These are phyloP conservation scores for Stratiomys singularior DNA, from an alignment of 2,888 invertebrate species.

Conservation along the genomic window DNA sequence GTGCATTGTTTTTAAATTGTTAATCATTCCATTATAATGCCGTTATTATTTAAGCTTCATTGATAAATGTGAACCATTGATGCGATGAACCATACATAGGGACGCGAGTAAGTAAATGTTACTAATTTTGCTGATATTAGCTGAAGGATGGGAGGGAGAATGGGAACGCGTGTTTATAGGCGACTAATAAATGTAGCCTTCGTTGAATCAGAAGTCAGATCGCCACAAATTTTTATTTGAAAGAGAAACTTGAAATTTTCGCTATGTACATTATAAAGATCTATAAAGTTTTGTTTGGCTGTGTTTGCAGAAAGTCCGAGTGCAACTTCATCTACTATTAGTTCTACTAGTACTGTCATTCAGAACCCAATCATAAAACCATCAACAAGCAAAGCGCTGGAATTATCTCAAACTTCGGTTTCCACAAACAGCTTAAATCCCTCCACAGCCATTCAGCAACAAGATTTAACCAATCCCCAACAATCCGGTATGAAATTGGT, in stretches of 20 bases:
- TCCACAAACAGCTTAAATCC: conserved; percentile 37
- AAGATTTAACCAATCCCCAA: conserved; percentile 49
- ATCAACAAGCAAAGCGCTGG: conserved; percentile 49
- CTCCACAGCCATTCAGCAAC: conserved; percentile 50
- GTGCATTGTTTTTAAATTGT: too few relatives aligned
- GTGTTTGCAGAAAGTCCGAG: conserved; percentile 53
- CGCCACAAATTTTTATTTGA: not conserved
- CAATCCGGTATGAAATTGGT: conserved; percentile 51
- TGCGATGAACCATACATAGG: too few relatives aligned
- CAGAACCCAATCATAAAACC: conserved; percentile 51
- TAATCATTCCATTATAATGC: too few relatives aligned
- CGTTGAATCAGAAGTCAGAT: not conserved
- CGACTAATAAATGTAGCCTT: not conserved
- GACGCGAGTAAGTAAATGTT: too few relatives aligned
- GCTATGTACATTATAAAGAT: not conserved
- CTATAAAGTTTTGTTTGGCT: conserved; percentile 30
- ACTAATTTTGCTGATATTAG: too few relatives aligned
- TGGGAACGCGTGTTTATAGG: too few relatives aligned
- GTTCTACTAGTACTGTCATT: conserved; percentile 52
- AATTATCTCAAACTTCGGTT: too few relatives aligned
- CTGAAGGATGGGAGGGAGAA: too few relatives aligned
- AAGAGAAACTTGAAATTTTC: not conserved
- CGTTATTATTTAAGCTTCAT: too few relatives aligned
- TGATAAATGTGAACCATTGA: too few relatives aligned
- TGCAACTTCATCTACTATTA: conserved; percentile 52